Evolutionary conservation across 2,888 invertebrate genomes (phyloP), one percentile per base, ranked within the genome.

Genomic region (Nipponacmea schrenckii): DNA sequence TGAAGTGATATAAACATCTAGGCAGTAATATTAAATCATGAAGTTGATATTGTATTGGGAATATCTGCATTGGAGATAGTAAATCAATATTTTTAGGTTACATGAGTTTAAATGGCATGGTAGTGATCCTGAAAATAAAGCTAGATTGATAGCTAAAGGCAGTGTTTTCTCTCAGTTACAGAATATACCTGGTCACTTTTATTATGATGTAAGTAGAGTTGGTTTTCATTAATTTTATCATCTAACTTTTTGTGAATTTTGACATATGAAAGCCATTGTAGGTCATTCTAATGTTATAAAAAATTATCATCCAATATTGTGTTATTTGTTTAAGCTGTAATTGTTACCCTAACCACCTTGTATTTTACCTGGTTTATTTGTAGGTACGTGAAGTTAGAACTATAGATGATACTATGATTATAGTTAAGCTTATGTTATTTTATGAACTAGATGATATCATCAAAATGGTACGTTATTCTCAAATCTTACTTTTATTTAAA

Each of bases 31-130:
- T n/a, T n/a, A n/a, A n/a, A n/a, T n/a, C n/a, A n/a, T n/a, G n/a
- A n/a, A n/a, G n/a, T n/a, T n/a, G n/a, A n/a, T n/a, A n/a, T n/a
- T n/a, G n/a, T n/a, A n/a, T n/a, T n/a, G n/a, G n/a, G n/a, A n/a
- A n/a, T n/a, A n/a, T n/a, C n/a, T n/a, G n/a, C n/a, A n/a, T n/a
- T n/a, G n/a, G n/a, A n/a, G n/a, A n/a, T n/a, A n/a, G n/a, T n/a
- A n/a, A n/a, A 3, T 24, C 10, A 24, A 56, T 27, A 69, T 14
- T 72, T 72, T 14, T 69, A 87, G 87, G 87, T 77, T 85, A 65
- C 88, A 88, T 74, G 76, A 84, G 69, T 88, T 88, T 73, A 76
- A 76, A 56, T 88, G 87, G 87, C 87, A 88, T 74, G 87, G 87
- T 1, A 75, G 78, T 17, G 85, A 86, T 64, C 79, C 81, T 5